Evolutionary conservation across 2,113 vertebrate genomes (phyloP).

Genomic region (Ochotona curzoniae): DNA sequence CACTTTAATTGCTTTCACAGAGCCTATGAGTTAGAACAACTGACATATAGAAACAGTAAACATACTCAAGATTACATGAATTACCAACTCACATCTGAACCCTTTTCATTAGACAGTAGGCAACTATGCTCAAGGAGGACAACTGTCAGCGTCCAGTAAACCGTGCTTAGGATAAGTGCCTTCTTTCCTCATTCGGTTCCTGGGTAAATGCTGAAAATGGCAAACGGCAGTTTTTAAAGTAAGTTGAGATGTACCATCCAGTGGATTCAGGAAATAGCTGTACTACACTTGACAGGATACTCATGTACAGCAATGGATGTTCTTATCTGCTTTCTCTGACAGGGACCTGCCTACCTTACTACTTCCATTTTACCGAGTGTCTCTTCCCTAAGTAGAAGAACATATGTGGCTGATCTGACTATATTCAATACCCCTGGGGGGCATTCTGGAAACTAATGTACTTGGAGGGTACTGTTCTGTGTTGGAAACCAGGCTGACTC

Average conservation of each 20-base stretch:
- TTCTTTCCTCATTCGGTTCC: background rate
- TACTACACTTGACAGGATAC: background rate
- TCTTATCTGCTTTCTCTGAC: background rate
- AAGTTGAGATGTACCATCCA: background rate
- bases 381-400: background rate
- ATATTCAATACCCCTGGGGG: too few relatives aligned
- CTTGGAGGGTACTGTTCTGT: background rate
- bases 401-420: background rate
- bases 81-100: background rate
- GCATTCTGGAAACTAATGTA: background rate
- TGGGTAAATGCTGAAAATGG: background rate
- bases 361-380: too few relatives aligned
- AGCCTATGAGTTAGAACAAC: background rate
- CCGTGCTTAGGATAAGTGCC: too few relatives aligned
- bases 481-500: background rate
- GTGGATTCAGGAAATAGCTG: background rate
- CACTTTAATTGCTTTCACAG: background rate
- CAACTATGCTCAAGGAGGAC: background rate
- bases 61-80: background rate
- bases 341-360: background rate
- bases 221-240: background rate
- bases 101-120: background rate
- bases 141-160: background rate
- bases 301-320: background rate
- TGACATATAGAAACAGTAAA: background rate